Conservation (phyloP, 2,113 vertebrate species). For the Marcusenius ussheri region DNA sequence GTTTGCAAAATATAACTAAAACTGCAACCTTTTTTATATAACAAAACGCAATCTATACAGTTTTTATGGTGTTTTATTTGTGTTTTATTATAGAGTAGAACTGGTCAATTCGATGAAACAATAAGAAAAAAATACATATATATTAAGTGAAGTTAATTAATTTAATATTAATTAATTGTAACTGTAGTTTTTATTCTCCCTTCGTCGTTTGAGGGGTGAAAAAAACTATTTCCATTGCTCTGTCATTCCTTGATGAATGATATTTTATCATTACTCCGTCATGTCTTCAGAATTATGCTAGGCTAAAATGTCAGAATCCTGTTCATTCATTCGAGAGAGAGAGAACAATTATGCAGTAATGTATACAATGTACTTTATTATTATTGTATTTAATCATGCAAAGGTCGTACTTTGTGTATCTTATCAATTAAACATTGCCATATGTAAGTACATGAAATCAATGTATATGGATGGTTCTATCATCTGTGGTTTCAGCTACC, state of each 20-base stretch:
- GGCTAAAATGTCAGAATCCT: not conserved
- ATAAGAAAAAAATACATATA: too few relatives aligned
- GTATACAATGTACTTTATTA: not conserved
- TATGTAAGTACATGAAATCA: not conserved
- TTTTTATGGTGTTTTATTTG: too few relatives aligned
- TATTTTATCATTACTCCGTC: not conserved
- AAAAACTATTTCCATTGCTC: not conserved
- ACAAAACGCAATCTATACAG: too few relatives aligned
- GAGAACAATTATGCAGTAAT: not conserved
- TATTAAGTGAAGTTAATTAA: too few relatives aligned
- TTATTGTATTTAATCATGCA: not conserved
- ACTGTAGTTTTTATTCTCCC: too few relatives aligned
- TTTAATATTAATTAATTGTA: too few relatives aligned
- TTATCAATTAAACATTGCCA: not conserved
- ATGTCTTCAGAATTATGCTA: not conserved
- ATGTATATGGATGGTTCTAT: not conserved
- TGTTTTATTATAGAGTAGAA: too few relatives aligned
- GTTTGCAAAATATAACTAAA: too few relatives aligned
- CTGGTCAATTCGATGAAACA: too few relatives aligned
- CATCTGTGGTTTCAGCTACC: too few relatives aligned
- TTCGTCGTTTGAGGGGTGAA: not conserved
- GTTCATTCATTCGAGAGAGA: not conserved
- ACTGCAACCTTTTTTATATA: too few relatives aligned
- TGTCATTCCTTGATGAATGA: not conserved
- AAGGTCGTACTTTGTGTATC: not conserved